Conservation (phyloP, 2,888 invertebrate species). For the Hydraecia micacea region DNA sequence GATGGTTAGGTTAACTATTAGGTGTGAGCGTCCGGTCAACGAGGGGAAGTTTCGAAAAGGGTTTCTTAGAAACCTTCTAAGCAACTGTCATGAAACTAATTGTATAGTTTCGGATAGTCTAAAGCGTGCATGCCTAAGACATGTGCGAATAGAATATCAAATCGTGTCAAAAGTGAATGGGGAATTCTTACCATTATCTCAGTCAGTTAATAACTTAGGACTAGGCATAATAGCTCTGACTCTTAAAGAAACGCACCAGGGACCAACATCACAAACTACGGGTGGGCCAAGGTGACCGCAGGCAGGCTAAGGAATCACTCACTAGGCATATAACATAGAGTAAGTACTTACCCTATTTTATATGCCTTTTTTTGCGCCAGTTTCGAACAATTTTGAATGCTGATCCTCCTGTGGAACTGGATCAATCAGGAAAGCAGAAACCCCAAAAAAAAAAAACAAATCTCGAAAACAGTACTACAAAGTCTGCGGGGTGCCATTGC, state of each 20-base stretch:
- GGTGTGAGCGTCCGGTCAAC: constrained; percentile 55
- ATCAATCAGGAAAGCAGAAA: neutral
- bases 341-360: too few species aligned
- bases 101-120: constrained; percentile 3
- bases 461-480: neutral
- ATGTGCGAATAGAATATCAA: neutral
- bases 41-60: constrained; percentile 55
- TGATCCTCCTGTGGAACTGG: neutral
- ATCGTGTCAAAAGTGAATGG: neutral
- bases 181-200: neutral
- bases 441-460: neutral
- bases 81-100: constrained; percentile 13
- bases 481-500: neutral
- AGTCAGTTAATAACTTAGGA: too few species aligned
- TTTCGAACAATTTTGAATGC: neutral
- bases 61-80: constrained; percentile 65
- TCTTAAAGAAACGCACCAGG: neutral
- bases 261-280: too few species aligned
- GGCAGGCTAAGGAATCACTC: too few species aligned
- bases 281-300: too few species aligned
- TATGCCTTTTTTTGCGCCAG: too few species aligned
- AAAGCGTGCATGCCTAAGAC: neutral
- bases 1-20: constrained; percentile 57
- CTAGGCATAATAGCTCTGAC: too few species aligned
- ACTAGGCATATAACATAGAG: neutral